Evolutionary conservation across 2,797 vertebrate genomes (phyloP), one percentile per base, ranked within the genome.

Genomic region (Phyllotis vaccarum): DNA sequence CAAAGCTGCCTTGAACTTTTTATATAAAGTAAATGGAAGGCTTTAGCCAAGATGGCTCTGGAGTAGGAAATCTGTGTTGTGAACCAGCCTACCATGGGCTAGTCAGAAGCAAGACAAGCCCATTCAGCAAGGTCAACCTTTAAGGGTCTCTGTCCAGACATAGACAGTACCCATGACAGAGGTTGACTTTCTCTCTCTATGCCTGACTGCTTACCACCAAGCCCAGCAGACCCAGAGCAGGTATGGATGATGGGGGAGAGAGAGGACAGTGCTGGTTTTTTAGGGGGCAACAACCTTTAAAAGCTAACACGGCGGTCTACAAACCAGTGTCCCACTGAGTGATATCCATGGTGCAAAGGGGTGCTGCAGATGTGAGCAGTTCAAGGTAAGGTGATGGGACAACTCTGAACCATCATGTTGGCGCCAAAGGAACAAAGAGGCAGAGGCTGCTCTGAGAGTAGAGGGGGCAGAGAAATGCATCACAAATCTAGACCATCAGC

Each of bases 91-190:
- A 7, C 52, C 62, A 17, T 74, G 54, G 79, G 75, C 68, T 22
- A 52, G 37, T 56, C 86, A 56, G 58, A 86, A 86, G 79, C 21
- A 43, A 96, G 72, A 54, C 64, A 27, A 54, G 66, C 82, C 78
- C 79, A 60, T 31, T 16, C 29, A 81, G 82, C 34, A 37, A 54
- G 76, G 68, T 91, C 34, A 17, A 49, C 62, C 64, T 54, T 16
- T 78, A 79, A 54, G n/a, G 82, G 52, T 70, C 31, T 97, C 78
- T 17, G 72, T 58, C 6, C 92, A 58, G 34, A 31, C 82, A 52
- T 6, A 54, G 83, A 86, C 89, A 58, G 87, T 29, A 85, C 64
- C 40, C 68, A 34, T 27, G 60, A 43, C 10, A 81, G 70, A 72
- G 68, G n/a, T 52, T 70, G 64, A 70, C 34, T 40, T 37, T 49